These are phyloP conservation scores for Helobdella robusta DNA, from an alignment of 2,888 invertebrate species.

Conservation along the genomic window DNA sequence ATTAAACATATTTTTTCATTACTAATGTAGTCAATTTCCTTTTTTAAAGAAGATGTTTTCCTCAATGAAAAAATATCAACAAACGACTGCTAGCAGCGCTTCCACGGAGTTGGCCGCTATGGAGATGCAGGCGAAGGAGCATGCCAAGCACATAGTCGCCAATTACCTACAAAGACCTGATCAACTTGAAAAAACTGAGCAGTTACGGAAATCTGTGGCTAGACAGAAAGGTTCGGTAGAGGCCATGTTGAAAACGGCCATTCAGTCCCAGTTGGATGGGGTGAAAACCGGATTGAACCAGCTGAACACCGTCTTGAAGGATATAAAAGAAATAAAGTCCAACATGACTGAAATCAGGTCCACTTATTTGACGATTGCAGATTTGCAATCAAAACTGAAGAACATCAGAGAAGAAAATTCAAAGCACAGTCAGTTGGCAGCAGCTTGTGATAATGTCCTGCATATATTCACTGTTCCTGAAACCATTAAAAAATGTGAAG, in stretches of 20 bases:
- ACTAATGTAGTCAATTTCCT: no score
- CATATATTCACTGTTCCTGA: conserved; percentile 95
- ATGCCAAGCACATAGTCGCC: conserved; percentile 58
- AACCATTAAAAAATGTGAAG: conserved; percentile 84
- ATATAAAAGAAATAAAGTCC: conserved; percentile 62
- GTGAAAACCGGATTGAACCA: conserved; percentile 86
- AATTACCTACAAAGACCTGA: conserved; percentile 62
- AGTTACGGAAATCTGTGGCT: conserved; percentile 51
- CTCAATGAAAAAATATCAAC: no score
- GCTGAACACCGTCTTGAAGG: conserved; percentile 71
- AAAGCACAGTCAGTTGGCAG: conserved; percentile 85
- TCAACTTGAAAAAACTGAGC: conserved; percentile 73
- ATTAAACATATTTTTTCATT: no score
- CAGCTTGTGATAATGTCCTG: conserved; percentile 92
- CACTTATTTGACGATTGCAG: conserved; percentile 66
- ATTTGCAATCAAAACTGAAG: conserved; percentile 69
- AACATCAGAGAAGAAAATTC: conserved; percentile 83
- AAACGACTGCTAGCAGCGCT: no score
- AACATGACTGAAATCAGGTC: conserved; percentile 67
- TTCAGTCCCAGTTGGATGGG: conserved; percentile 93
- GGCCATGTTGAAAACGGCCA: conserved; percentile 90
- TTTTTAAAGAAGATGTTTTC: no score
- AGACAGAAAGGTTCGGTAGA: conserved; percentile 70
- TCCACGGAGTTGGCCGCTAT: conserved; percentile 34
- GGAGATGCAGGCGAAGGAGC: conserved; percentile 49